Evolutionary conservation across 2,888 invertebrate species (phyloP).

Genomic region (Pseudolycoriella hygida): DNA sequence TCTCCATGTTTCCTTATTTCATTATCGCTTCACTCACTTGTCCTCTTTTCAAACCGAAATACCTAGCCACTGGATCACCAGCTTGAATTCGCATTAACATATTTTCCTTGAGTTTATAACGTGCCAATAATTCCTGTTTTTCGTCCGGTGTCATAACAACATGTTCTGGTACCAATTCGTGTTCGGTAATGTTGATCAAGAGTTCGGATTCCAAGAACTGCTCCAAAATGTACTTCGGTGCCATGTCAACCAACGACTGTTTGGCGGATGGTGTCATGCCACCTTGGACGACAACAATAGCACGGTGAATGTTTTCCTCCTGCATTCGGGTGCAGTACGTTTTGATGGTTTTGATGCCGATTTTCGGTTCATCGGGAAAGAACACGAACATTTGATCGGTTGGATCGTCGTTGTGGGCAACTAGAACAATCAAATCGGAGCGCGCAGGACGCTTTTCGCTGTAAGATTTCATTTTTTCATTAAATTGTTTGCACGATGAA

Average conservation of each 20-base stretch:
- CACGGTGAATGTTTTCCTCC: conserved; percentile 95
- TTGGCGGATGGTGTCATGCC: conserved; percentile 99
- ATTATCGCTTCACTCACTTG: conserved; percentile 49
- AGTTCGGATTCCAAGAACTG: conserved; percentile 90
- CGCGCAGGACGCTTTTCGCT: conserved; percentile 87
- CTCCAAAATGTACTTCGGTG: conserved; percentile 95
- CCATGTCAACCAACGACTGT: conserved; percentile 93
- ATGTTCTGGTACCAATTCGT: conserved; percentile 96
- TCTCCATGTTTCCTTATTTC: no score
- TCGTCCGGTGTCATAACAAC: conserved; percentile 97
- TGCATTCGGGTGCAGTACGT: conserved; percentile 99
- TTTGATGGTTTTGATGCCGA: conserved; percentile 97
- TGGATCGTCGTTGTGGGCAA: conserved; percentile 98
- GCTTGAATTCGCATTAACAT: conserved; percentile 98
- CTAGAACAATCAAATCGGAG: conserved; percentile 87
- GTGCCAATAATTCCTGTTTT: conserved; percentile 82
- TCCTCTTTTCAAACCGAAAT: conserved; percentile 95
- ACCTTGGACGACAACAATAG: conserved; percentile 93
- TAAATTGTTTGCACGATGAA: no score
- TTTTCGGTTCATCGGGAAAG: conserved; percentile 98
- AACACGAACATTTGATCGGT: conserved; percentile 99
- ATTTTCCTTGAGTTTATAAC: conserved; percentile 93
- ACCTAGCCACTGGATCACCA: conserved; percentile 95
- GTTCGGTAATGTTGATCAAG: conserved; percentile 94
- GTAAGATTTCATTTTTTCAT: conserved; percentile 8